Percentiles rank a stretch among this genome's conserved stretches.
phyloP scores from a whole-genome alignment of 2,888 invertebrate genomes.

The Andrena trimmerana region DNA sequence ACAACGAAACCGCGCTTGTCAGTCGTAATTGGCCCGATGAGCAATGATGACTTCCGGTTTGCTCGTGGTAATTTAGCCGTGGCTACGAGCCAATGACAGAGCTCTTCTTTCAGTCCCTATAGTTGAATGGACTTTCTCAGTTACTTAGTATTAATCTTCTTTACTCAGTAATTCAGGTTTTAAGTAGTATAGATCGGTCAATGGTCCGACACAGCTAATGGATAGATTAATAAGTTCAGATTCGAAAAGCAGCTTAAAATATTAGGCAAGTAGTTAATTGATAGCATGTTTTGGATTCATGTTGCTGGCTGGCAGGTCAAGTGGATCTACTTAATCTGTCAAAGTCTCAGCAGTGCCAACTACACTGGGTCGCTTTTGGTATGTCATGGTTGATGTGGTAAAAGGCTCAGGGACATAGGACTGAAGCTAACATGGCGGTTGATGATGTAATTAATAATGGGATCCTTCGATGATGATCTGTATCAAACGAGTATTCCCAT shows the following conservation, averaged over 20 bases:
- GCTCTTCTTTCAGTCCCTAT: background rate
- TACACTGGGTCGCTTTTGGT: conserved; percentile 24
- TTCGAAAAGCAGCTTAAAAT: too few relatives aligned
- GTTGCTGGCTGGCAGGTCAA: background rate
- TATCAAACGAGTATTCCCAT: too few relatives aligned
- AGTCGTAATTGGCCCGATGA: conserved; percentile 58
- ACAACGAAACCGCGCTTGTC: conserved; percentile 61
- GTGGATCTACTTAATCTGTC: background rate
- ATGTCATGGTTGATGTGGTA: conserved; percentile 46
- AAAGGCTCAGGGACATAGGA: conserved; percentile 9
- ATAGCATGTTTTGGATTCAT: too few relatives aligned
- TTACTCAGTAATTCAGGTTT: too few relatives aligned
- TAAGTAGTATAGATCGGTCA: too few relatives aligned
- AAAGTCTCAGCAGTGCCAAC: background rate
- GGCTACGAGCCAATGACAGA: background rate
- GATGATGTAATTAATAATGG: background rate
- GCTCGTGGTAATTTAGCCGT: conserved; percentile 30
- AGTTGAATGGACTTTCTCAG: background rate
- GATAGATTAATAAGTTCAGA: background rate
- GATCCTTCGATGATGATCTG: background rate
- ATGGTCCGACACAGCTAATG: background rate
- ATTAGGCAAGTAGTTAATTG: too few relatives aligned
- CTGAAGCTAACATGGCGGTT: background rate
- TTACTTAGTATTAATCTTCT: too few relatives aligned
- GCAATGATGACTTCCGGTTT: conserved; percentile 47